These are phyloP conservation scores for Amiota minor DNA, from an alignment of 2,888 invertebrate species.

Conservation along the genomic window DNA sequence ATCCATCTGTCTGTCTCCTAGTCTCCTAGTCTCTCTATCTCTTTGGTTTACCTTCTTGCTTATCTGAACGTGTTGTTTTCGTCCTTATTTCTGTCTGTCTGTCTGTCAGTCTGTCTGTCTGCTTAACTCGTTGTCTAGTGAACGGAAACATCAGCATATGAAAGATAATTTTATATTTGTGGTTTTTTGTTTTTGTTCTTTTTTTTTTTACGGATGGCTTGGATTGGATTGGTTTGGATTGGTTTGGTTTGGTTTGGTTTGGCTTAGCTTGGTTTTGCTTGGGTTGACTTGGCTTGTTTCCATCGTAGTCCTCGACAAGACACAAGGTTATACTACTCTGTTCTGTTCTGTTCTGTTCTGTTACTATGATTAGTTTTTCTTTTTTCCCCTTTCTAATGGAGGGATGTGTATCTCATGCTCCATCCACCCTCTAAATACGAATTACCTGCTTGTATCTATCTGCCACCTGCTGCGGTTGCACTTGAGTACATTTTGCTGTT, in stretches of 20 bases:
- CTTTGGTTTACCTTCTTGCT: neutral
- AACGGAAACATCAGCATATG: neutral
- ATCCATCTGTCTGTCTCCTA: neutral
- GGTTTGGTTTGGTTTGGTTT: neutral
- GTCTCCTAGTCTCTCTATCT: neutral
- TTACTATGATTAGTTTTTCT: slow-evolving; percentile 1
- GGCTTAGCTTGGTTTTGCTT: neutral
- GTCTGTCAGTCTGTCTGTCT: neutral
- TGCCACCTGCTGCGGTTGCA: slow-evolving; percentile 66
- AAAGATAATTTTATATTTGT: slow-evolving; percentile 13
- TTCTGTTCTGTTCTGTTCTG: neutral
- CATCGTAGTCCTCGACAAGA: neutral
- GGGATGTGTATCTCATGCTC: too few species aligned
- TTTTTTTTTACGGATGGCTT: neutral
- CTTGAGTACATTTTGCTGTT: slow-evolving; percentile 60
- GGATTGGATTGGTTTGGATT: neutral
- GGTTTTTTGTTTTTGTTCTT: slow-evolving; percentile 4
- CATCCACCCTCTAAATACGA: too few species aligned
- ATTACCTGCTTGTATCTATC: slow-evolving; percentile 22
- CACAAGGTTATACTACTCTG: slow-evolving; percentile 18
- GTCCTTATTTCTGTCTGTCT: too few species aligned
- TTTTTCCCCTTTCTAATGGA: neutral
- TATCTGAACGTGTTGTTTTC: neutral
- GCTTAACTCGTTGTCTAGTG: neutral
- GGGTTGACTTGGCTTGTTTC: neutral